Conservation (phyloP, 1,140 invertebrate species). For the Bombus huntii region DNA sequence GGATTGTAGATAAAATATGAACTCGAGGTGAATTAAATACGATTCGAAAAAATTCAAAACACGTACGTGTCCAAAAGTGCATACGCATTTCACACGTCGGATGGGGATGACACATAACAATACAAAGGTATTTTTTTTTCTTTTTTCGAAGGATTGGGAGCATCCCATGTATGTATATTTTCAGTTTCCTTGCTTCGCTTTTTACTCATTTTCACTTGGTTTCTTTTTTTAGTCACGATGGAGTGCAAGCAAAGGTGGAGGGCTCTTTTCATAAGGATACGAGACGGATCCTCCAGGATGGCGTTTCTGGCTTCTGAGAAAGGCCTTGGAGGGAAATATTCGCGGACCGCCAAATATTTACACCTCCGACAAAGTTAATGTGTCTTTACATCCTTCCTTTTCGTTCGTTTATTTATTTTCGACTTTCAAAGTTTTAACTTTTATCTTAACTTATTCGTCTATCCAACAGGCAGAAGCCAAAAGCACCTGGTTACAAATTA, state of each 20-base stretch:
- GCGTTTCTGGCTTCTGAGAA: conserved; percentile 75
- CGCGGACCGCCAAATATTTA: conserved; percentile 23
- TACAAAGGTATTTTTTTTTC: neutral
- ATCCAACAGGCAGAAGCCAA: conserved; percentile 60
- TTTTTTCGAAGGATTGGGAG: neutral
- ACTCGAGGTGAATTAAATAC: conserved; percentile 49
- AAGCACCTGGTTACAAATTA: conserved; percentile 58
- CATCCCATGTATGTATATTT: conserved; percentile 6
- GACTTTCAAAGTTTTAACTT: neutral
- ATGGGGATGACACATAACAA: conserved; percentile 17
- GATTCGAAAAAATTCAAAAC: conserved; percentile 38
- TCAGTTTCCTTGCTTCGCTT: neutral
- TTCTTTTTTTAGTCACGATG: conserved; percentile 50
- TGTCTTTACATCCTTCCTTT: conserved; percentile 6
- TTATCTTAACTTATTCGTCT: neutral
- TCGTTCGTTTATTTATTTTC: neutral
- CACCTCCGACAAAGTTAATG: conserved; percentile 16
- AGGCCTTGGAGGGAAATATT: conserved; percentile 60
- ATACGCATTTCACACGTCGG: conserved; percentile 52
- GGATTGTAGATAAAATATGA: conserved; percentile 45
- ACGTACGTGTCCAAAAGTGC: conserved; percentile 40
- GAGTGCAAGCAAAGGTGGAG: conserved; percentile 61
- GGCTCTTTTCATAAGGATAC: conserved; percentile 31
- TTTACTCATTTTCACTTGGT: conserved; percentile 5
- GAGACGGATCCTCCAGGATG: conserved; percentile 58